These are phyloP conservation scores for Dendrocincla tyrannina DNA, from an alignment of 2,797 vertebrate genomes.

Conservation along the genomic window DNA sequence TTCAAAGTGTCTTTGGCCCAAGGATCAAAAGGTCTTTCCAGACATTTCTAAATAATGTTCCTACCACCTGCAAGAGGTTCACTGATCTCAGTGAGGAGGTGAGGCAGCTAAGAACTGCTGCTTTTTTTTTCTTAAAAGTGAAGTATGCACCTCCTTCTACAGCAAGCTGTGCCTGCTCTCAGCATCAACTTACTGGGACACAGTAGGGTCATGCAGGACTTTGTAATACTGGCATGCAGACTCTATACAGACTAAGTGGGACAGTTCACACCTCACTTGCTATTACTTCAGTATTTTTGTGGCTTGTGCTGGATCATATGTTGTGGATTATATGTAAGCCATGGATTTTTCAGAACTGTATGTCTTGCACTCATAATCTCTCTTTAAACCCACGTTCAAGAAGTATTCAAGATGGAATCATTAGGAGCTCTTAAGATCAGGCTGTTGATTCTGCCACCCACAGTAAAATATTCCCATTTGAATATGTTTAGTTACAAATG, in stretches of 20 bases:
- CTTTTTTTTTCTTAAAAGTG: neutral
- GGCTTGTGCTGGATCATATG: neutral
- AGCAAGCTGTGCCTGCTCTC: neutral
- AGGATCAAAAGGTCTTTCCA: neutral
- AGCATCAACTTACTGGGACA: neutral
- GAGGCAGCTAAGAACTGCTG: neutral
- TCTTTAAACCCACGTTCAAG: neutral
- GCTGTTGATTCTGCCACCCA: neutral
- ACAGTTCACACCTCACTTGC: neutral
- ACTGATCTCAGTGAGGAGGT: neutral
- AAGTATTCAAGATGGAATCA: neutral
- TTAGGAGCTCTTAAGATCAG: neutral
- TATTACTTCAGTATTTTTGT: neutral
- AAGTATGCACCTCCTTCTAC: neutral
- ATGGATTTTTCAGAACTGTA: neutral
- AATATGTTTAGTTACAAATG: neutral
- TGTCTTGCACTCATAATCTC: neutral
- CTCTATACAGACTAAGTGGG: neutral
- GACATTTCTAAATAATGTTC: neutral
- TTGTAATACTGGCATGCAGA: neutral
- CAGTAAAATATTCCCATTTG: neutral
- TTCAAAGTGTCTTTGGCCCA: neutral
- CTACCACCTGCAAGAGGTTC: neutral
- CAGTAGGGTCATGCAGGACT: neutral
- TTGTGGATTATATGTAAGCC: neutral